Evolutionary conservation across 2,888 invertebrate species (phyloP), one percentile per base, ranked within the genome.

Genomic region (Ichneumon xanthorius): DNA sequence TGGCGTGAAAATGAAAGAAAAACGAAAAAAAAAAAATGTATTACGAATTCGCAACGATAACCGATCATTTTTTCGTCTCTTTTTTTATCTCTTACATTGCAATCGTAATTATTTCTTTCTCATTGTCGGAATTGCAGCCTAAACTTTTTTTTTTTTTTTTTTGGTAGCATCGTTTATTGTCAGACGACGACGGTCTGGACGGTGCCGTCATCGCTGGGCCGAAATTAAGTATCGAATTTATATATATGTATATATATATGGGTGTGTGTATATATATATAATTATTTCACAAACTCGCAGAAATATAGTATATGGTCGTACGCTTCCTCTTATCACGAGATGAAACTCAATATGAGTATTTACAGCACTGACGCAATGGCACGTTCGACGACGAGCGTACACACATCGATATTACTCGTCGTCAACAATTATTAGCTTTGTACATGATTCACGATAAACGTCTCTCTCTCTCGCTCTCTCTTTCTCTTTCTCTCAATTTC

Each of bases 321-420:
- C 71, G 63, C 53, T 65, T 80, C 71, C n/a, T 75, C 40, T 82
- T 67, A 82, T 82, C 85, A 63, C 71, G 77, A 73, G 80, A 80
- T 80, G 76, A 86, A 83, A 80, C 78, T 80, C 72, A 83, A 76
- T 77, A 68, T 87, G 78, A 88, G 84, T 92, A 92, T 92, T 87
- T 92, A 93, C 92, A 93, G 90, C 88, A 90, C 83, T 90, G 89
- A 87, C 89, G 89, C 92, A 92, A 93, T 93, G 93, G 93, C 93
- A 93, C 93, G 88, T 91, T 92, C 78, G 90, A 92, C 89, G 81
- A 91, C 84, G 85, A 86, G 77, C 53, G 33, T 30, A 50, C 65
- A 45, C 33, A 70, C 80, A 76, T 84, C 68, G 61, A 72, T 71
- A 73, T n/a, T 26, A 78, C 84, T 82, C 81, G 82, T 80, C 77